Percentiles rank a stretch among this genome's conserved stretches.
Evolutionary conservation across 37 sponge, comb jelly and placozoan genomes (phyloP).

Genomic region (Corticium candelabrum): DNA sequence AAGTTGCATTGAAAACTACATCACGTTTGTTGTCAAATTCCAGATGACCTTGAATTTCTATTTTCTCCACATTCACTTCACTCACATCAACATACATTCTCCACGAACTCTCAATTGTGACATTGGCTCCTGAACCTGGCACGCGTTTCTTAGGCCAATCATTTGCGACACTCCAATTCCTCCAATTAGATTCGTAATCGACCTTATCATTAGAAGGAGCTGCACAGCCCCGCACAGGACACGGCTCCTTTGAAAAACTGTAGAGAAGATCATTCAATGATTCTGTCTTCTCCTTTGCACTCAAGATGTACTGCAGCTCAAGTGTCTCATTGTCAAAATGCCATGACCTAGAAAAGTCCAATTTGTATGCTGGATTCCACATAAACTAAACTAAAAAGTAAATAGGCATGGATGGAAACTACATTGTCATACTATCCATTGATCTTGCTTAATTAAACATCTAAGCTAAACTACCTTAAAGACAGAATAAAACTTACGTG

Average conservation of each 20-base stretch:
- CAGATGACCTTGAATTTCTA: constrained; percentile 41
- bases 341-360: constrained; percentile 45
- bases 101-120: constrained; percentile 46
- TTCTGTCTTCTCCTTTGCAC: constrained; percentile 18
- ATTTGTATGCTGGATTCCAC: too few relatives aligned
- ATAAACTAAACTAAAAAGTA: too few relatives aligned
- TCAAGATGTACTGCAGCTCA: constrained; percentile 57
- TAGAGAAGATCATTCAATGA: constrained; percentile 35
- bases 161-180: constrained; percentile 52
- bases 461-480: not conserved
- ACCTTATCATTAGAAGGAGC: not conserved
- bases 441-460: too few relatives aligned
- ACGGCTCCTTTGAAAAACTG: constrained; percentile 45
- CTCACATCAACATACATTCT: constrained; percentile 56
- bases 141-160: constrained; percentile 39
- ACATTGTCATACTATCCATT: too few relatives aligned
- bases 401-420: too few relatives aligned
- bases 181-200: constrained; percentile 17
- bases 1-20: constrained; percentile 58
- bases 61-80: constrained; percentile 17
- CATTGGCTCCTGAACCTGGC: constrained; percentile 52
- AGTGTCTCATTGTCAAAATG: constrained; percentile 52
- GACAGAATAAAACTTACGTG: not conserved
- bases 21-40: constrained; percentile 60
- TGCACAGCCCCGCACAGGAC: constrained; percentile 57